Base-by-base conservation (phyloP, 2,113 vertebrate genomes). In the Eonycteris spelaea region DNA sequence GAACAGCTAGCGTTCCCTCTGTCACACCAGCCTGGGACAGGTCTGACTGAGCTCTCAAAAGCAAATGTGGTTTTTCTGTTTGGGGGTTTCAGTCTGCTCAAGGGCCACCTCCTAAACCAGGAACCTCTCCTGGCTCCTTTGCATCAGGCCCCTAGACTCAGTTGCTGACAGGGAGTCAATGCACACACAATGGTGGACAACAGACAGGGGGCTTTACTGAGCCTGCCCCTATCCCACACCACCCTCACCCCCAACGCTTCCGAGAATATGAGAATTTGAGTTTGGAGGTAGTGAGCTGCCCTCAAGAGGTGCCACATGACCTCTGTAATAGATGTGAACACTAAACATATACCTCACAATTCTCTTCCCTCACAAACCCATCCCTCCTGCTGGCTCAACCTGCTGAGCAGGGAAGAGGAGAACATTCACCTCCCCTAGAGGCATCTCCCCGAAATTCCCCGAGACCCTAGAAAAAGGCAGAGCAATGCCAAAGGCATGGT, bases 351-450 rank as follows among this genome's bases (percentile, higher is more conserved):
- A 38, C 77, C 87, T 97, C 95, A 48, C 0, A 30, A 80, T 97
- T 95, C 96, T 97, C 97, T 96, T 96, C 89, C 82, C 97, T 96
- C 89, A 82, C 97, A 94, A 59, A 87, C 24, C 95, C 92, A 86
- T 35, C 38, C 79, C 3, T 61, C 79, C 74, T 0, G 11, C 57
- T 11, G 8, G 6, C 26, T 65, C 45, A 24, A 43, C 26, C 18
- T 63, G 19, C 21, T 28, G 26, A 9, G 16, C 24, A 48, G 19
- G 14, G 33, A 65, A n/a, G 30, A 21, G 3, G 8, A 26, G 15
- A 19, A 61, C 16, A 26, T 35, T 24, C 26, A 6, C 55, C 43
- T 19, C 45, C n/a, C 35, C 21, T 22, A 24, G n/a, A 73, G 7
- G 1, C 40, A 55, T 21, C 45, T 57, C 55, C 38, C 6, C 3